Base-by-base conservation (phyloP, 2,113 vertebrate species). In the Cercopithecus mona region DNA sequence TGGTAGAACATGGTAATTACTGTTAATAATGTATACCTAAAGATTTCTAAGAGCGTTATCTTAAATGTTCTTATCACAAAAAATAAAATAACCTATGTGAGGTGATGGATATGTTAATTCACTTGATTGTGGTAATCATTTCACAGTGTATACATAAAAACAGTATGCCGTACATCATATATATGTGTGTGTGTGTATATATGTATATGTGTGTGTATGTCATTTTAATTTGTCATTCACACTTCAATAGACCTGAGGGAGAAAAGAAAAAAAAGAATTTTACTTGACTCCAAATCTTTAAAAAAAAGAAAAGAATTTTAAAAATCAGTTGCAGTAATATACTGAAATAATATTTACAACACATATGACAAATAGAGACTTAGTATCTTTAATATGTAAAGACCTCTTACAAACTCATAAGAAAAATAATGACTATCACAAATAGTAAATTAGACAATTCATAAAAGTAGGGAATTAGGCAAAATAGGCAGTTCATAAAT, bases 341-440 rank as follows among this genome's bases (percentile, higher is more conserved):
- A 59, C 72, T 90, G 59, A 96, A 90, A 85, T 93, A 91, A 73
- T 79, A 68, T 48, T 75, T 86, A 68, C 2, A 85, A 23, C 1
- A 30, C 57, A 35, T 80, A 20, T 40, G 40, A 35, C 18, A 85
- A 23, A 92, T 22, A 64, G 61, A 64, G 27, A 32, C 8, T 87
- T 93, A 70, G 23, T 73, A 76, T 64, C 50, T 78, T 68, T 93
- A 43, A 81, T 75, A 64, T 95, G 30, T 84, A 93, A 94, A 80
- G n/a, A 88, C 80, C 22, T 90, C 10, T 92, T 83, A 70, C 7
- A 97, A 55, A 88, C 50, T 6, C 32, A 2, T 79, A 64, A 90
- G 73, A 87, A 82, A 66, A 92, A 59, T 50, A 93, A 79, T 81
- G 45, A 88, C 23, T 91, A 12, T 86, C 27, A 59, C 57, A 92